Evolutionary conservation across 2,113 vertebrate species (phyloP), one percentile per base, ranked within the genome.

Genomic region (Bubo scandiacus): DNA sequence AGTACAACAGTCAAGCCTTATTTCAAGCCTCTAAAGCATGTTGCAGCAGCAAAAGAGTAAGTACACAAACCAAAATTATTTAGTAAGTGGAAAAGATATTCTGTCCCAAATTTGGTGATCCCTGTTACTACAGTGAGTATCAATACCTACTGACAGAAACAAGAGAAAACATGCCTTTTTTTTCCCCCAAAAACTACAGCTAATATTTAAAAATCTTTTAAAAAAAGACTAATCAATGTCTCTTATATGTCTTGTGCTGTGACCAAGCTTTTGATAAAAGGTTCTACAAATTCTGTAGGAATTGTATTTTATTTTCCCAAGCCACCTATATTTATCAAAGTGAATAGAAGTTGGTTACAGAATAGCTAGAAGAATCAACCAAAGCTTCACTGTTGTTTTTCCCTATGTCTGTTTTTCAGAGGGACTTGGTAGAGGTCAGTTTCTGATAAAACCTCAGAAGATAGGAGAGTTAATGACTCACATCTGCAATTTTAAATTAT

Each of bases 401-500:
- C 66, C 58, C 14, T 2, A 0, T 10, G 20, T n/a, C 45, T 75
- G 15, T 32, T 86, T 62, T 63, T 42, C 79, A 95, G 82, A 43
- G 27, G 80, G 54, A 12, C 42, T 84, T 17, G 2, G 61, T 7
- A 84, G 86, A 94, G 94, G 86, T 92, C 86, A 94, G 86, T 74
- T 86, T 57, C 68, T 72, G 89, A 92, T 89, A 74, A 94, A 96
- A 78, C 38, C 6, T 0, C 8, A 27, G 68, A 95, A 91, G 80
- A 88, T 17, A n/a, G 30, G 23, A 81, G 77, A 91, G 81, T 84
- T 96, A 95, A 96, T 84, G 84, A 84, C 91, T 96, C 77, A 66
- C 86, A 95, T 96, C 93, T 92, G 89, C 15, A 14, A 87, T 71
- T 92, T 91, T 96, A 90, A 97, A 96, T 96, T 96, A 92, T 95